Evolutionary conservation across 1,140 invertebrate genomes (phyloP), one percentile per base, ranked within the genome.

Genomic region (Chymomyza costata): DNA sequence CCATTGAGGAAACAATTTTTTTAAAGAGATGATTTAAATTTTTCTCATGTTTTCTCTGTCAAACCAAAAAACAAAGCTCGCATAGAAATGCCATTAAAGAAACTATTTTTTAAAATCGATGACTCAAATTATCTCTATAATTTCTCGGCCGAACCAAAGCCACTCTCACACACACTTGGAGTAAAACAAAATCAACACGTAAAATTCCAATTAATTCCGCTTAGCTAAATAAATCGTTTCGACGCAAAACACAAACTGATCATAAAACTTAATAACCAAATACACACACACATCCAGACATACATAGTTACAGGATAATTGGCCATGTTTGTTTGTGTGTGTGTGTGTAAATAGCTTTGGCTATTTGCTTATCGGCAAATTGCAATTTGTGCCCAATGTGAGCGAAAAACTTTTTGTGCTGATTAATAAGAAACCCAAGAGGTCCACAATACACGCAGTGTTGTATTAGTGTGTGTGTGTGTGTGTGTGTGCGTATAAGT

Each of bases 171-270:
- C n/a, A n/a, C n/a, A n/a, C n/a, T 49, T 52, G 44, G 38, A 47
- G 15, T 49, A 47, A 37, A 40, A 31, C 54, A 66, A 80, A 80
- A 80, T 73, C 73, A 80, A 80, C 73, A 80, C 73, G 73, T 80
- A 80, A 80, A 80, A 80, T 65, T 80, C 73, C 73, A 73, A 80
- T 80, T 80, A 80, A 80, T 80, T 80, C 60, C 73, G 73, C 67
- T 80, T 80, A 80, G 74, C 73, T 73, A 73, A 80, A 80, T 80
- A 80, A 80, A 80, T 80, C 73, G 73, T 80, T 80, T 80, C 74
- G 49, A 73, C 59, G 59, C 73, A 67, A 78, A 73, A 78, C 73
- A 78, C 73, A 78, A 78, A 73, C 73, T 71, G 73, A 78, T 78
- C 73, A 78, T 78, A 68, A 78, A 80, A 80, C 65, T 78, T 76